Conservation (phyloP, 1,140 invertebrate genomes). For the Akabosia matsudoensis region DNA sequence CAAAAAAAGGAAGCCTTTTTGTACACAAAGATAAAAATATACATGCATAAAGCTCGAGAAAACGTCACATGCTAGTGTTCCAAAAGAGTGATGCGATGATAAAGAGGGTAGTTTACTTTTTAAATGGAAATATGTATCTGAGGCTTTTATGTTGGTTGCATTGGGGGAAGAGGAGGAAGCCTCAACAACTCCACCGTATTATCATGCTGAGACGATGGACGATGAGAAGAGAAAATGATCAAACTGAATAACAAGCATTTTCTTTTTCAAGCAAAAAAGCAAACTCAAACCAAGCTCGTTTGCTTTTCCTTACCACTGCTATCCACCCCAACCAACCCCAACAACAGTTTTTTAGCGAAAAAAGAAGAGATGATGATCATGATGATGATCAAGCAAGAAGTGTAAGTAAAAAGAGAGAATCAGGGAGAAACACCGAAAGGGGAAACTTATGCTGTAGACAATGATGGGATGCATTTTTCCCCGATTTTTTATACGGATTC, state of each 20-base stretch:
- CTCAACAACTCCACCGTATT: constrained; percentile 15
- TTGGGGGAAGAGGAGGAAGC: constrained; percentile 23
- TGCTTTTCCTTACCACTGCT: background rate
- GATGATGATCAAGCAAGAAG: constrained; percentile 16
- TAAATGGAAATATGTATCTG: background rate
- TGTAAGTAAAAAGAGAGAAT: constrained; percentile 12
- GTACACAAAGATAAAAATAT: background rate
- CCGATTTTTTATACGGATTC: constrained; percentile 1
- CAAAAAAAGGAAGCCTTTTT: constrained; percentile 1
- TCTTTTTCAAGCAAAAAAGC: background rate
- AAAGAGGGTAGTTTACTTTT: constrained; percentile 12
- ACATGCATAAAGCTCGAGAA: background rate
- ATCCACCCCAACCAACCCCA: constrained; percentile 9
- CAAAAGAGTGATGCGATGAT: background rate
- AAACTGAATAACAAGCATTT: background rate
- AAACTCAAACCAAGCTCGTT: constrained; percentile 1
- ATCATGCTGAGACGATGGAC: background rate
- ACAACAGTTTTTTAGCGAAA: background rate
- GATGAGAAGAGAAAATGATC: background rate
- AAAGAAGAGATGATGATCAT: background rate
- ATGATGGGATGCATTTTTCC: background rate
- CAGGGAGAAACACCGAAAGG: background rate
- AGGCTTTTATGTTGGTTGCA: background rate
- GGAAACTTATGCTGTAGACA: background rate
- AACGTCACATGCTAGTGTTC: background rate